These are phyloP conservation scores for Malthinus seriepunctatus DNA, from an alignment of 2,888 invertebrate species.

Conservation along the genomic window DNA sequence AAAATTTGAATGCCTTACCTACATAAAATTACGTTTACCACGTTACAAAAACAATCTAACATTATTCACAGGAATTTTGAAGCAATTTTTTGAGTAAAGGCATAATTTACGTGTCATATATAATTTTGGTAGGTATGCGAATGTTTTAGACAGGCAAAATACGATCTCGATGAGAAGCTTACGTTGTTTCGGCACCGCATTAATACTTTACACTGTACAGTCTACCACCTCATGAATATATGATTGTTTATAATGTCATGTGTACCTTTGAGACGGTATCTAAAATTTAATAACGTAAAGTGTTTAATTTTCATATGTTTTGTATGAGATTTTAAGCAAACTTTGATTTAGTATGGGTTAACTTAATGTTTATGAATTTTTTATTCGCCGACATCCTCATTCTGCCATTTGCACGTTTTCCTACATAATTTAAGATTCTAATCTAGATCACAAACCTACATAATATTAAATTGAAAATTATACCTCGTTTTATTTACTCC, in stretches of 20 bases:
- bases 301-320: conserved; percentile 32
- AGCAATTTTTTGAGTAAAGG: conserved; percentile 37
- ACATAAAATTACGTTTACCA: conserved; percentile 34
- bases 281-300: conserved; percentile 33
- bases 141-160: conserved; percentile 13
- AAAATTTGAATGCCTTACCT: conserved; percentile 8
- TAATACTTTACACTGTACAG: conserved; percentile 41
- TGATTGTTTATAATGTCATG: conserved; percentile 42
- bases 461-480: conserved; percentile 7
- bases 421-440: conserved; percentile 24
- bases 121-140: conserved; percentile 23
- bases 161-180: conserved; percentile 18
- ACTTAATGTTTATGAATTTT: conserved; percentile 21
- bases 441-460: conserved; percentile 11
- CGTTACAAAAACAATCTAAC: conserved; percentile 37
- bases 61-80: conserved; percentile 37
- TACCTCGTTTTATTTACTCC: conserved; percentile 3
- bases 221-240: conserved; percentile 40
- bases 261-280: conserved; percentile 35
- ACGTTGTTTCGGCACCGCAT: conserved; percentile 30
- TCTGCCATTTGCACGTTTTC: conserved; percentile 17
- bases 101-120: conserved; percentile 24
- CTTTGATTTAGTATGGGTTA: conserved; percentile 26
- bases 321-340: conserved; percentile 25
- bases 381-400: conserved; percentile 18